These are phyloP conservation scores for Lochmaea crataegi DNA, from an alignment of 2,888 invertebrate species.

Conservation along the genomic window DNA sequence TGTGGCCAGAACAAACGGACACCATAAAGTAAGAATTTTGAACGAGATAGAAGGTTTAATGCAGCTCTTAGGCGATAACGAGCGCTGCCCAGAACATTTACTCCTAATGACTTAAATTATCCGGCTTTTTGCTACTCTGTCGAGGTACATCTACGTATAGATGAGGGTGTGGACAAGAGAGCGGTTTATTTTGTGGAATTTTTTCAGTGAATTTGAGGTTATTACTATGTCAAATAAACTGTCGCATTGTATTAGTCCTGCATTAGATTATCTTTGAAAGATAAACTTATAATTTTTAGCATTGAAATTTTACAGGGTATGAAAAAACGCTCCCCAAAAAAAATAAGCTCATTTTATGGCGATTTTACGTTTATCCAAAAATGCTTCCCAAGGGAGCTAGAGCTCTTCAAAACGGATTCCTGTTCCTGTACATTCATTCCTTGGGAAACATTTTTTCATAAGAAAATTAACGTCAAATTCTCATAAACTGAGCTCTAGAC, in stretches of 20 bases:
- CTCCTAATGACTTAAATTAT: slow-evolving; percentile 56
- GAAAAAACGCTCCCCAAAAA: no score
- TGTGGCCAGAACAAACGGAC: slow-evolving; percentile 36
- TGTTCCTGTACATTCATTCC: no score
- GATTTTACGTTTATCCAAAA: no score
- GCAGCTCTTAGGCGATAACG: slow-evolving; percentile 56
- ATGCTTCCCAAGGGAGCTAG: no score
- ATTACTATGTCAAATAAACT: background rate
- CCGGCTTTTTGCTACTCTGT: slow-evolving; percentile 52
- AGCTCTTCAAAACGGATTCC: no score
- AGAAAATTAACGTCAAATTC: no score
- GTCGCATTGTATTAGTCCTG: background rate
- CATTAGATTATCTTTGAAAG: no score
- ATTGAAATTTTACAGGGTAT: no score
- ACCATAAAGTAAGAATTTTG: slow-evolving; percentile 43
- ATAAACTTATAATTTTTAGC: no score
- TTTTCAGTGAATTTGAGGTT: slow-evolving; percentile 21
- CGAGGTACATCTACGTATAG: slow-evolving; percentile 36
- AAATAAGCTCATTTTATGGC: no score
- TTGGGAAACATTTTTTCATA: no score
- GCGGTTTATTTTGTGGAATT: slow-evolving; percentile 14
- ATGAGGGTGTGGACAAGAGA: slow-evolving; percentile 34
- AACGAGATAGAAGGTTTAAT: slow-evolving; percentile 50
- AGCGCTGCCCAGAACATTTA: slow-evolving; percentile 56
- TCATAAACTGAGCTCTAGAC: no score